A percentile compares a stretch with the other conserved stretches of the same genome.
Evolutionary conservation across 1,140 invertebrate genomes (phyloP).

Genomic region (Drosophila hydei): DNA sequence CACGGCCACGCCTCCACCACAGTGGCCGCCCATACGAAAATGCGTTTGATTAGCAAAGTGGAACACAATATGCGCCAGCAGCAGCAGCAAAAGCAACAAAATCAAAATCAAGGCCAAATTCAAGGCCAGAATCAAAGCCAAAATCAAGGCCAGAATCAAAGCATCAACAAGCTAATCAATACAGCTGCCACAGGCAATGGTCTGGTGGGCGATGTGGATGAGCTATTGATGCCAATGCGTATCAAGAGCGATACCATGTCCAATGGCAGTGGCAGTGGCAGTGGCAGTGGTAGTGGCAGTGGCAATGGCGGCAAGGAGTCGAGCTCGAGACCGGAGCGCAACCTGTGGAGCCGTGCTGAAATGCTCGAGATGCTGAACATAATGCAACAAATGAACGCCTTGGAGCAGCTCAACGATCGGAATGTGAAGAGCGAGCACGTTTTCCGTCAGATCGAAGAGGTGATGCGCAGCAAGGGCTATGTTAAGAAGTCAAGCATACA

Average conservation of each 20-base stretch:
- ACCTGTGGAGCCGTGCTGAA: conserved; percentile 77
- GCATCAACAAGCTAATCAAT: conserved; percentile 64
- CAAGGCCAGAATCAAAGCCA: conserved; percentile 45
- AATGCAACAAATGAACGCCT: conserved; percentile 72
- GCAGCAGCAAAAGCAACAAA: conserved; percentile 36
- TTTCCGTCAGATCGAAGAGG: conserved; percentile 67
- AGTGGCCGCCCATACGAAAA: conserved; percentile 71
- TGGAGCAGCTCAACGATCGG: conserved; percentile 73
- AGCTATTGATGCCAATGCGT: conserved; percentile 68
- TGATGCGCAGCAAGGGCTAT: conserved; percentile 73
- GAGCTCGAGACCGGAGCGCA: conserved; percentile 64
- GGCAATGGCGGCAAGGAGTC: conserved; percentile 22
- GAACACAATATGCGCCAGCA: conserved; percentile 66
- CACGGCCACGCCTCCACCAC: conserved; percentile 45
- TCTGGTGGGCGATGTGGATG: conserved; percentile 74
- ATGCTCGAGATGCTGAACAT: conserved; percentile 76
- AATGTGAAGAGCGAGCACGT: conserved; percentile 73
- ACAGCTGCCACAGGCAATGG: conserved; percentile 67
- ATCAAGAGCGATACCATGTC: conserved; percentile 28
- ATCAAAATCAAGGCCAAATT: conserved; percentile 37
- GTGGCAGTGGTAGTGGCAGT: neutral
- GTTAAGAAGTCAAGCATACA: conserved; percentile 76
- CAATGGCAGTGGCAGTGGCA: neutral
- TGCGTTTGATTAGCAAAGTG: conserved; percentile 69
- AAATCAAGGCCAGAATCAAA: conserved; percentile 48